Base-by-base conservation (phyloP, 2,113 vertebrate genomes). In the Phylloscopus trochiloides region DNA sequence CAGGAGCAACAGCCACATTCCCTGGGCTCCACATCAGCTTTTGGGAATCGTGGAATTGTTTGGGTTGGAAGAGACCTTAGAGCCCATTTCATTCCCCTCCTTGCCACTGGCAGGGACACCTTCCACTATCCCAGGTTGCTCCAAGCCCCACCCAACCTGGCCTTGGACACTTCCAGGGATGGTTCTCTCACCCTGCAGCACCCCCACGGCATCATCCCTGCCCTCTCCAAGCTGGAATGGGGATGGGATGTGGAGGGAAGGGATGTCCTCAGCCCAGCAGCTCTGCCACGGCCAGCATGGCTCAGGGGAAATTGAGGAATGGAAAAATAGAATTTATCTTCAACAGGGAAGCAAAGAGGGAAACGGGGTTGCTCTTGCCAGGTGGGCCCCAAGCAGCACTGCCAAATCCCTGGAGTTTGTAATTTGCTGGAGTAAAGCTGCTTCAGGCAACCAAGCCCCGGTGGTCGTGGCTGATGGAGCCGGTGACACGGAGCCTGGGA, bases 251-350 rank as follows among this genome's bases (percentile, higher is more conserved):
- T 9, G 42, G 3, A 6, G 36, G 31, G 58, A 62, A 59, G 15
- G 29, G 21, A 55, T 1, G 5, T 6, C 12, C 50, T 13, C 42
- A 29, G 52, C 45, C 63, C 16, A 0, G 43, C 5, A 7, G 50
- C 52, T 42, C 38, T 31, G 34, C 40, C 8, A 1, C 0, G 0
- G 28, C 31, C 68, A 24, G 55, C 1, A 1, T 12, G 14, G 75
- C 79, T 80, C 42, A 3, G 52, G 54, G 29, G 19, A 54, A 31
- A 61, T 1, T 48, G 63, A 48, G 28, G 72, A 61, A 68, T 1
- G 8, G 47, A 43, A 63, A 83, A 89, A 38, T 17, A 47, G 89
- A 89, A 57, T 85, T 78, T 28, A 20, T 55, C 34, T 78, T 83
- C 62, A 63, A 63, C 51, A 66, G 57, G 48, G 61, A 86, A 68